Conservation (phyloP, 2,113 vertebrate genomes). For the Zingel zingel region DNA sequence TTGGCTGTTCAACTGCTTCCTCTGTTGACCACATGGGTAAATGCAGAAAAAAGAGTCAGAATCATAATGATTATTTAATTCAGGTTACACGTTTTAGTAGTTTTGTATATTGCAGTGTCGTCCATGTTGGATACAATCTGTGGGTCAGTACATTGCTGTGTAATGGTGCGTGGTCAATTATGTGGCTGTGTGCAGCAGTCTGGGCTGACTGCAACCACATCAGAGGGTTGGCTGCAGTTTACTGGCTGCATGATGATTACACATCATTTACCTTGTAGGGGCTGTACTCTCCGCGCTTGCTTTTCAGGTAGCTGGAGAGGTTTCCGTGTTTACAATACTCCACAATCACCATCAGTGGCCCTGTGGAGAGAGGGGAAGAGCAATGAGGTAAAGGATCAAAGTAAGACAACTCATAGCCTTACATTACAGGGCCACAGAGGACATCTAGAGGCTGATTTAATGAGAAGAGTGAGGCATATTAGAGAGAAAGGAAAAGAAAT, state of each 20-base stretch:
- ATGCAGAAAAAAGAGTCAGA: not conserved
- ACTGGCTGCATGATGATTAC: not conserved
- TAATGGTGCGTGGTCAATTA: not conserved
- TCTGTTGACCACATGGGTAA: slow-evolving; percentile 52
- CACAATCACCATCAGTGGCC: slow-evolving; percentile 99
- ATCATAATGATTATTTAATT: not conserved
- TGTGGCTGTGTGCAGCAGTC: not conserved
- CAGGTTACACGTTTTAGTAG: not conserved
- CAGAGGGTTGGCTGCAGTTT: slow-evolving; percentile 23
- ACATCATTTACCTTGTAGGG: slow-evolving; percentile 89
- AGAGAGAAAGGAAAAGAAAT: slow-evolving; percentile 8
- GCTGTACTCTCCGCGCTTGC: slow-evolving; percentile 93
- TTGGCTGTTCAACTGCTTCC: slow-evolving; percentile 66
- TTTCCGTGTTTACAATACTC: slow-evolving; percentile 98
- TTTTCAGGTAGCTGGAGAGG: slow-evolving; percentile 94
- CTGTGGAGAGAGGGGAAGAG: slow-evolving; percentile 73
- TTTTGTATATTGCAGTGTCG: not conserved
- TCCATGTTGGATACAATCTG: not conserved
- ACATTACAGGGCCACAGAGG: slow-evolving; percentile 2
- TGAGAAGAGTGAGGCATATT: not conserved
- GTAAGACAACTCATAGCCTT: not conserved
- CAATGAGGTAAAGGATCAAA: slow-evolving; percentile 13
- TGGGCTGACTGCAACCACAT: slow-evolving; percentile 37
- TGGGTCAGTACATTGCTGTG: not conserved
- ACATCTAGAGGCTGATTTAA: slow-evolving; percentile 18